Conservation (phyloP, 1,140 invertebrate genomes). For the Pseudomyrmex gracilis region DNA sequence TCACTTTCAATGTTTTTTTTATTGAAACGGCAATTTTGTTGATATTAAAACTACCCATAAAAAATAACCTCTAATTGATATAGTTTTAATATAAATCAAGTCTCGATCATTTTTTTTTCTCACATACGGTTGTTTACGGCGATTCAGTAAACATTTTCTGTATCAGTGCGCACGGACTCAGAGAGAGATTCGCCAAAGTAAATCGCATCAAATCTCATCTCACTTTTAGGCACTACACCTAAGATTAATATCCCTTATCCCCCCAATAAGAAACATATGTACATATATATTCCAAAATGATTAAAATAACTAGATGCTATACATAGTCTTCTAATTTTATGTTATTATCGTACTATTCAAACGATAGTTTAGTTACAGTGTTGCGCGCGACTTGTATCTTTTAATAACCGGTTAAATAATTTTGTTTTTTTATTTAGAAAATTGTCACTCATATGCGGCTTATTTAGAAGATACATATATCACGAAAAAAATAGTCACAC, state of each 20-base stretch:
- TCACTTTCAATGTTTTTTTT: neutral
- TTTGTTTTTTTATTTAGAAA: conserved; percentile 10
- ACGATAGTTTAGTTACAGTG: conserved; percentile 45
- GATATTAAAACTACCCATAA: conserved; percentile 9
- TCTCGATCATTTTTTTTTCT: neutral
- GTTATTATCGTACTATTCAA: conserved; percentile 39
- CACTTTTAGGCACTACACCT: conserved; percentile 79
- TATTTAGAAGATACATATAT: neutral
- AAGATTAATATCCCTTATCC: conserved; percentile 73
- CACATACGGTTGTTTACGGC: neutral
- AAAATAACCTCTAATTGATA: neutral
- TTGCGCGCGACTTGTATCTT: conserved; percentile 24
- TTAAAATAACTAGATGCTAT: conserved; percentile 63
- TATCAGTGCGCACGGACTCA: conserved; percentile 26
- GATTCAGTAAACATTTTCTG: neutral
- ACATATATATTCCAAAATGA: conserved; percentile 68
- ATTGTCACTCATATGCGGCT: neutral
- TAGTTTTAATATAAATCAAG: conserved; percentile 30
- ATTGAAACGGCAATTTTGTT: neutral
- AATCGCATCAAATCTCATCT: conserved; percentile 72
- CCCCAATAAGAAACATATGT: conserved; percentile 75
- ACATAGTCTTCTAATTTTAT: conserved; percentile 7
- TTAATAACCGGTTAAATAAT: conserved; percentile 3
- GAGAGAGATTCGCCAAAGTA: conserved; percentile 68
- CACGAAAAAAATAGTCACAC: neutral